Percentiles rank a stretch among this genome's conserved stretches.
Evolutionary conservation across 37 sponge, comb jelly and placozoan species (phyloP).

Genomic region (Eunapius fragilis): DNA sequence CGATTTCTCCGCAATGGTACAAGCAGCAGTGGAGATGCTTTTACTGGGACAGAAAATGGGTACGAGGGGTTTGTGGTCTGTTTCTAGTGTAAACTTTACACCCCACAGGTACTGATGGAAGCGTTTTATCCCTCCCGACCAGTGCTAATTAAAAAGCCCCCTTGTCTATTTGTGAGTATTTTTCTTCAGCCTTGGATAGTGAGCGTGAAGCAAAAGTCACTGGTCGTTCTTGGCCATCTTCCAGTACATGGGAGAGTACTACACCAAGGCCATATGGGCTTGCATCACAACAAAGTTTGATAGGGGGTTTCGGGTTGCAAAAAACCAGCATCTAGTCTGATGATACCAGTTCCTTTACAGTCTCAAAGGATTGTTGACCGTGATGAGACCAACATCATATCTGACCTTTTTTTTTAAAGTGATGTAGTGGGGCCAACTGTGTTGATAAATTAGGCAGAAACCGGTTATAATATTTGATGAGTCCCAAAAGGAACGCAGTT

Average conservation of each 20-base stretch:
- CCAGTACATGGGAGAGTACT: constrained; percentile 7
- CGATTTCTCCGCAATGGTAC: too few species aligned
- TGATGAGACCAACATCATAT: too few species aligned
- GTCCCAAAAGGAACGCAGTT: too few species aligned
- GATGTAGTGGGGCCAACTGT: too few species aligned
- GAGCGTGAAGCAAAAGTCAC: constrained; percentile 17
- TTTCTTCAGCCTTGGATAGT: constrained; percentile 8
- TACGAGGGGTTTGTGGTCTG: too few species aligned
- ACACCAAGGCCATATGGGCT: constrained; percentile 17
- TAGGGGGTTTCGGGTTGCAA: not conserved
- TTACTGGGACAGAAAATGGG: too few species aligned
- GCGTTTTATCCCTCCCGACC: not conserved
- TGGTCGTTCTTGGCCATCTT: constrained; percentile 3
- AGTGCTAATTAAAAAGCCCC: constrained; percentile 7
- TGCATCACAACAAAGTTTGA: constrained; percentile 15
- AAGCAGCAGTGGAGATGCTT: too few species aligned
- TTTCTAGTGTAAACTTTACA: not conserved
- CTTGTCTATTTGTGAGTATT: constrained; percentile 17
- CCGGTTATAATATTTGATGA: too few species aligned
- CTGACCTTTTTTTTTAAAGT: too few species aligned
- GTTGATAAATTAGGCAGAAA: too few species aligned
- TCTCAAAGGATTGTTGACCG: too few species aligned
- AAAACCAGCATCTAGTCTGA: constrained; percentile 10
- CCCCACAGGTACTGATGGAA: constrained; percentile 23
- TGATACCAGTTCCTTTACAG: too few species aligned